Conservation (phyloP, 1,140 invertebrate species). For the Drosophila lowei region DNA sequence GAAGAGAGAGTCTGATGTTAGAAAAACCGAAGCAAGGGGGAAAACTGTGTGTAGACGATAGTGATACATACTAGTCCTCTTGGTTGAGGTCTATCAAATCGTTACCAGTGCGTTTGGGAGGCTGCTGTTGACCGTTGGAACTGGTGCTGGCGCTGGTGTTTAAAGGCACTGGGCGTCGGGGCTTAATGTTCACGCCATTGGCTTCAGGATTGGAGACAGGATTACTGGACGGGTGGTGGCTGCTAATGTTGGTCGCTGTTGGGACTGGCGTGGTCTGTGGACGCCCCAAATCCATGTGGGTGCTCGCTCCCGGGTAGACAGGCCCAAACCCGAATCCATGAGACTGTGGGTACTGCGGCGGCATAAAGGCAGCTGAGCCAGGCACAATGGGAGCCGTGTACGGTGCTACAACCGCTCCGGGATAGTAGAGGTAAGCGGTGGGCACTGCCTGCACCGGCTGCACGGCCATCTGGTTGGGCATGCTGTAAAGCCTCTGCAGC, state of each 20-base stretch:
- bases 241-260: slow-evolving; percentile 8
- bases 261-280: slow-evolving; percentile 28
- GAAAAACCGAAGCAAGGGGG: not conserved
- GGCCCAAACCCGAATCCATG: slow-evolving; percentile 47
- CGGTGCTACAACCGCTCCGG: slow-evolving; percentile 33
- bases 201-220: slow-evolving; percentile 4
- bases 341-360: slow-evolving; percentile 68
- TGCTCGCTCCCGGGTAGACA: slow-evolving; percentile 18
- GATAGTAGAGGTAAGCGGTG: slow-evolving; percentile 58
- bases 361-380: slow-evolving; percentile 70
- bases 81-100: slow-evolving; percentile 84
- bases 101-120: slow-evolving; percentile 54
- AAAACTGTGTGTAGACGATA: too few relatives aligned
- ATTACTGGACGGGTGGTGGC: slow-evolving; percentile 25
- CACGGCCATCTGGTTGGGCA: slow-evolving; percentile 65
- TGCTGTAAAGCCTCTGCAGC: slow-evolving; percentile 74
- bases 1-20: slow-evolving; percentile 9
- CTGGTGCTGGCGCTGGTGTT: slow-evolving; percentile 6
- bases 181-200: slow-evolving; percentile 25
- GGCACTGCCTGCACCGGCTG: slow-evolving; percentile 51
- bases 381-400: slow-evolving; percentile 65
- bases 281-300: slow-evolving; percentile 60
- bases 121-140: slow-evolving; percentile 29
- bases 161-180: slow-evolving; percentile 29
- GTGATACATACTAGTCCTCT: slow-evolving; percentile 70